A percentile compares a stretch with the other conserved stretches of the same genome.
These are phyloP conservation scores for Heliothis peltigera DNA, from an alignment of 2,888 invertebrate species.

Conservation along the genomic window DNA sequence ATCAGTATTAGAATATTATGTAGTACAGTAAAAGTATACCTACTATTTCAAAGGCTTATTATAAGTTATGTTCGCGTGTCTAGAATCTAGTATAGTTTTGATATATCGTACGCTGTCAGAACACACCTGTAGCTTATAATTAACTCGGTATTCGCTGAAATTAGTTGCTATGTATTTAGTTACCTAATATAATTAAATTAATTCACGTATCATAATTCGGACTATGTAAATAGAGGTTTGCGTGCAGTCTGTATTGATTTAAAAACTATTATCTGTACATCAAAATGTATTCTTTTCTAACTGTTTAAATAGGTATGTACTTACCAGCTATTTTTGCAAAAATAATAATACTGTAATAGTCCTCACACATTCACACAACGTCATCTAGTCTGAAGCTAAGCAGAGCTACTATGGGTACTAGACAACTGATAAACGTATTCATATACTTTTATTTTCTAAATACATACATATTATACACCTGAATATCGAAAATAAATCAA, in stretches of 20 bases:
- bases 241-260: neutral
- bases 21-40: conserved; percentile 6
- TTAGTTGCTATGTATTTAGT: conserved; percentile 12
- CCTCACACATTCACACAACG: no score
- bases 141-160: conserved; percentile 9
- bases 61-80: conserved; percentile 34
- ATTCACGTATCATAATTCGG: conserved; percentile 9
- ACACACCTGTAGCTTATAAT: conserved; percentile 30
- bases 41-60: conserved; percentile 5
- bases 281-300: no score
- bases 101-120: conserved; percentile 30
- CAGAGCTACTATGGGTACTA: no score
- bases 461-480: no score
- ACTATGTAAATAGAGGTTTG: neutral
- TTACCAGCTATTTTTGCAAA: no score
- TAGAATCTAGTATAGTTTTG: conserved; percentile 20
- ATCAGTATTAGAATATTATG: neutral
- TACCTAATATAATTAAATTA: conserved; percentile 28
- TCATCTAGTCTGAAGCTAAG: no score
- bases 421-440: no score
- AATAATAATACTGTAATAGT: no score
- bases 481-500: no score
- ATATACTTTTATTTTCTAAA: no score
- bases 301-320: no score
- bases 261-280: no score